Evolutionary conservation across 2,888 invertebrate species (phyloP).

Genomic region (Lordiphosa fenestrarum): DNA sequence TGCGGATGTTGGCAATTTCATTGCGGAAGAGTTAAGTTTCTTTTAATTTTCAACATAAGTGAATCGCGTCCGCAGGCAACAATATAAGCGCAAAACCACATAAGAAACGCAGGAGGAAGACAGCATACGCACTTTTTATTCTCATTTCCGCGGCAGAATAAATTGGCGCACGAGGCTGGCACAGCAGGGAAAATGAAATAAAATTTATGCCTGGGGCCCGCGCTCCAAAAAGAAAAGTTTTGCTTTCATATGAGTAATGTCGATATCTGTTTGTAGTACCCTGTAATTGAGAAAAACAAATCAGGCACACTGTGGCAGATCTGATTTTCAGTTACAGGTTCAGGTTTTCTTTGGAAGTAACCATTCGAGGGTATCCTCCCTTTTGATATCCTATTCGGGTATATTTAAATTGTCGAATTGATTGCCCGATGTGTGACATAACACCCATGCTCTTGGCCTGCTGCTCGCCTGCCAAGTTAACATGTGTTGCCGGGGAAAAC

Average conservation of each 20-base stretch:
- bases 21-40: slow-evolving; percentile 58
- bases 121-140: slow-evolving; percentile 19
- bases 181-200: slow-evolving; percentile 24
- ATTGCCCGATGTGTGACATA: slow-evolving; percentile 43
- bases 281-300: background rate
- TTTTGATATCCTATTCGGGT: slow-evolving; percentile 22
- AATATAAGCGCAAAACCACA: slow-evolving; percentile 27
- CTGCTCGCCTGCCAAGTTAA: slow-evolving; percentile 11
- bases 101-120: background rate
- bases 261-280: slow-evolving; percentile 24
- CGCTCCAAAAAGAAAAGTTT: slow-evolving; percentile 7
- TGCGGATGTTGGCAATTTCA: slow-evolving; percentile 66
- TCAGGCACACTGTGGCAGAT: no score
- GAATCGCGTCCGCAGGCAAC: slow-evolving; percentile 49
- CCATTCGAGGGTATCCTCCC: background rate
- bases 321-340: no score
- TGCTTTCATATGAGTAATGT: slow-evolving; percentile 12
- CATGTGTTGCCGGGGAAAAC: slow-evolving; percentile 34
- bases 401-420: slow-evolving; percentile 51
- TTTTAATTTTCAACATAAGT: slow-evolving; percentile 63
- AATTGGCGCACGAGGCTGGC: slow-evolving; percentile 34
- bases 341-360: no score
- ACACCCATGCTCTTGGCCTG: background rate
- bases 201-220: slow-evolving; percentile 33
- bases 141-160: slow-evolving; percentile 65